Conservation (phyloP, 2,113 vertebrate genomes). For the Platichthys flesus region DNA sequence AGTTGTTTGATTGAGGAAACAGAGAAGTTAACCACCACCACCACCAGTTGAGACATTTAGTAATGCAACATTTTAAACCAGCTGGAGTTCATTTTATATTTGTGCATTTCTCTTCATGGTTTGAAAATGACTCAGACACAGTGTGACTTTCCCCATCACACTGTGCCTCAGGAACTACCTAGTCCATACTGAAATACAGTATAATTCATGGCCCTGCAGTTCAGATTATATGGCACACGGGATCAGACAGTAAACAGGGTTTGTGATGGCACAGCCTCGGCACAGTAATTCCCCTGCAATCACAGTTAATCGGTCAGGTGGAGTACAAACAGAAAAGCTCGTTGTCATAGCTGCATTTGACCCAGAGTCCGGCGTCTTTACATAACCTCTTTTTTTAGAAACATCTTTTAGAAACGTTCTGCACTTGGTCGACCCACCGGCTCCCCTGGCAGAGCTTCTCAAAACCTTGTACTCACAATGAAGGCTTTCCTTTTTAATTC, state of each 20-base stretch:
- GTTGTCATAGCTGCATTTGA: slow-evolving; percentile 50
- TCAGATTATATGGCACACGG: slow-evolving; percentile 16
- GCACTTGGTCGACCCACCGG: neutral
- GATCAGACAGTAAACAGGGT: slow-evolving; percentile 12
- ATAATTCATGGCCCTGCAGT: slow-evolving; percentile 44
- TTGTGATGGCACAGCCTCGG: slow-evolving; percentile 40
- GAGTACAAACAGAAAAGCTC: slow-evolving; percentile 27
- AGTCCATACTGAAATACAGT: slow-evolving; percentile 25
- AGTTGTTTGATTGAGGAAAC: slow-evolving; percentile 4
- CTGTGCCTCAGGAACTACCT: neutral
- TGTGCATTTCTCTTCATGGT: slow-evolving; percentile 32
- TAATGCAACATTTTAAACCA: slow-evolving; percentile 40
- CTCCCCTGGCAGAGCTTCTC: neutral
- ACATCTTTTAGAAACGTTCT: slow-evolving; percentile 15
- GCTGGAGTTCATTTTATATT: slow-evolving; percentile 29
- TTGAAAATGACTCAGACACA: slow-evolving; percentile 19
- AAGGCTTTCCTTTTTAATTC: slow-evolving; percentile 19
- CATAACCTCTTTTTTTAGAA: neutral
- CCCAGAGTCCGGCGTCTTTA: slow-evolving; percentile 20
- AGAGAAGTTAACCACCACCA: slow-evolving; percentile 27
- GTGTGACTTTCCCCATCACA: neutral
- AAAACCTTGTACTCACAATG: slow-evolving; percentile 16
- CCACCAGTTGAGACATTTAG: neutral
- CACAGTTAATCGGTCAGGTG: slow-evolving; percentile 12
- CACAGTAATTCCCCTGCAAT: slow-evolving; percentile 60